phyloP scores from a whole-genome alignment of 2,113 vertebrate species.

The Hylia prasina region DNA sequence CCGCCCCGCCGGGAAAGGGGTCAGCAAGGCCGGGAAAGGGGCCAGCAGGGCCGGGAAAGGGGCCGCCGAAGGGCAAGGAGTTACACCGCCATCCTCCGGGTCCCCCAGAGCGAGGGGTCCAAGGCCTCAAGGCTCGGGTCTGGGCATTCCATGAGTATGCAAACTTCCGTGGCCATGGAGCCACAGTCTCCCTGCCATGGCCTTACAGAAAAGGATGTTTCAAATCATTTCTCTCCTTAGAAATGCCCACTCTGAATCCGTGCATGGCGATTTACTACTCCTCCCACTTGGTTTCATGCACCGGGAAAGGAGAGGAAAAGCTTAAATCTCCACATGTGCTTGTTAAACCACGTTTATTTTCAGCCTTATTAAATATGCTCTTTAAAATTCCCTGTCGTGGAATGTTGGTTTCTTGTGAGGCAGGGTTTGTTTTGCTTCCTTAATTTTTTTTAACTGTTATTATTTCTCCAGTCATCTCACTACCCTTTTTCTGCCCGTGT shows the following conservation, averaged over 20 bases:
- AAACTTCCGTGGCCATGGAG: fast-evolving
- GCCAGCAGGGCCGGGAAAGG: fast-evolving
- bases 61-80: fast-evolving
- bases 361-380: neutral
- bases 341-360: neutral
- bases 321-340: fast-evolving
- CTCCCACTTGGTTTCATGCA: neutral
- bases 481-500: neutral
- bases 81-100: fast-evolving
- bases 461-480: neutral
- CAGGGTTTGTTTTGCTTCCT: fast-evolving
- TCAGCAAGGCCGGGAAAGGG: fast-evolving
- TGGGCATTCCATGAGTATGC: fast-evolving
- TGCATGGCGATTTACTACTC: fast-evolving
- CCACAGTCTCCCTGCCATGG: no score
- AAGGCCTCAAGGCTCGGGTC: fast-evolving
- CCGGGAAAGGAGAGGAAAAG: neutral
- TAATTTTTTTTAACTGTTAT: no score
- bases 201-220: fast-evolving
- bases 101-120: fast-evolving
- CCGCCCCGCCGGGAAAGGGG: fast-evolving
- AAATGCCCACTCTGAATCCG: fast-evolving
- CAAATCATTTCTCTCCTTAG: neutral
- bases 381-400: neutral
- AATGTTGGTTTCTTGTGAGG: neutral